phyloP scores from a whole-genome alignment of 2,113 vertebrate species.

The Pterocles burchelli region DNA sequence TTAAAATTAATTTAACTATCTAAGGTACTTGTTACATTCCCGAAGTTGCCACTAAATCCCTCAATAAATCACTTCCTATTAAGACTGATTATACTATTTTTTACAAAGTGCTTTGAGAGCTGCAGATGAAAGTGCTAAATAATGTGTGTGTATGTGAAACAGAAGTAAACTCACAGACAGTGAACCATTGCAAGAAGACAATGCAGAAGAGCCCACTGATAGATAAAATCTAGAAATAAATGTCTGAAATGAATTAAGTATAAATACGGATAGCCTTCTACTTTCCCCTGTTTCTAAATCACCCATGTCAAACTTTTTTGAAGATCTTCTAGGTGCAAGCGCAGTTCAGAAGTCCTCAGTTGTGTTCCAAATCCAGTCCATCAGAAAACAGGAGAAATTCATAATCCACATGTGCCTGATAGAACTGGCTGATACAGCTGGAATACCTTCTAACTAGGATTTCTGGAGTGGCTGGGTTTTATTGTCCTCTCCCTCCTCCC shows the following conservation, averaged over 20 bases:
- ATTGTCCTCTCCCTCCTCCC: not conserved
- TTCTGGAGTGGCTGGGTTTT: not conserved
- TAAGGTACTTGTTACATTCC: not conserved
- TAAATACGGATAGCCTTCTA: not conserved
- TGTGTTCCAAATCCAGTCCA: slow-evolving; percentile 23
- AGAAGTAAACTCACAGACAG: not conserved
- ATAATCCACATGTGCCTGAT: not conserved
- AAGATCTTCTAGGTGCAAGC: not conserved
- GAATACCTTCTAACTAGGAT: not conserved
- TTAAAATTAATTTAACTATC: not conserved
- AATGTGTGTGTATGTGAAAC: not conserved
- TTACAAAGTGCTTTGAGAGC: not conserved
- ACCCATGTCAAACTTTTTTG: not conserved
- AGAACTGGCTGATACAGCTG: not conserved
- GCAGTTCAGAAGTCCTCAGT: slow-evolving; percentile 19
- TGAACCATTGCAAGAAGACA: not conserved
- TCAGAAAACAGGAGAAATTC: not conserved
- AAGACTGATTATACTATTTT: not conserved
- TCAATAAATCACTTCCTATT: not conserved
- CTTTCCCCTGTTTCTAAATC: not conserved
- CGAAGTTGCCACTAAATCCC: not conserved
- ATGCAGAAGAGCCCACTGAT: not conserved
- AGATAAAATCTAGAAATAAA: not conserved
- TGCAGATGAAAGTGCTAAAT: not conserved
- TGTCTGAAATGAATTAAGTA: not conserved